A percentile compares a stretch with the other conserved stretches of the same genome.
phyloP scores from a whole-genome alignment of 2,888 invertebrate species.

The Cephonodes hylas region DNA sequence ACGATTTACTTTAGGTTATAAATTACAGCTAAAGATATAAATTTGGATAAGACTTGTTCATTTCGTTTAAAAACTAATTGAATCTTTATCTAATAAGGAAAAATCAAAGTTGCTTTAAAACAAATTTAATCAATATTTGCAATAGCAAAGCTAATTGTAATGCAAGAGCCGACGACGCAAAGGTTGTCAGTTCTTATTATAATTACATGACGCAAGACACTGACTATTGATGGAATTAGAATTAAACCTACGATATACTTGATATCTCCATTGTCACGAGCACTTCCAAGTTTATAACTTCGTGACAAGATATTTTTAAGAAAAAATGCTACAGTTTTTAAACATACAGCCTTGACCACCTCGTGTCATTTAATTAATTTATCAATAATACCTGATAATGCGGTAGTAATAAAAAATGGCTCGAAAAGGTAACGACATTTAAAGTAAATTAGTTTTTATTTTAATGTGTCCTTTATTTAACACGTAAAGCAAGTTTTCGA shows the following conservation, averaged over 20 bases:
- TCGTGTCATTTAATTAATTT: neutral
- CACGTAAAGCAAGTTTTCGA: neutral
- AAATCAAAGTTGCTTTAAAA: neutral
- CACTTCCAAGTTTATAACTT: neutral
- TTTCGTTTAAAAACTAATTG: too few species aligned
- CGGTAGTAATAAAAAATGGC: neutral
- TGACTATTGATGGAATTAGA: neutral
- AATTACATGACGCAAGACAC: neutral
- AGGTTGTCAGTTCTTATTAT: neutral
- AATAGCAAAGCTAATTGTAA: neutral
- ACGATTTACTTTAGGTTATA: too few species aligned
- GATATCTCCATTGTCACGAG: neutral
- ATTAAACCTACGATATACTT: neutral
- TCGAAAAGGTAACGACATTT: neutral
- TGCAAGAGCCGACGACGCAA: neutral
- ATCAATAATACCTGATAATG: neutral
- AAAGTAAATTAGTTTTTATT: neutral
- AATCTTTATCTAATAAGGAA: neutral
- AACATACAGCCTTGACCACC: neutral
- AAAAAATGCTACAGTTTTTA: neutral
- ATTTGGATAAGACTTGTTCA: too few species aligned
- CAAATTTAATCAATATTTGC: neutral
- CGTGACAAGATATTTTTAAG: neutral
- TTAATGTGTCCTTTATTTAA: neutral
- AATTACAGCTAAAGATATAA: too few species aligned